Base-by-base conservation (phyloP, 2,888 invertebrate species). In the Scelioninae gen. 1 region DNA sequence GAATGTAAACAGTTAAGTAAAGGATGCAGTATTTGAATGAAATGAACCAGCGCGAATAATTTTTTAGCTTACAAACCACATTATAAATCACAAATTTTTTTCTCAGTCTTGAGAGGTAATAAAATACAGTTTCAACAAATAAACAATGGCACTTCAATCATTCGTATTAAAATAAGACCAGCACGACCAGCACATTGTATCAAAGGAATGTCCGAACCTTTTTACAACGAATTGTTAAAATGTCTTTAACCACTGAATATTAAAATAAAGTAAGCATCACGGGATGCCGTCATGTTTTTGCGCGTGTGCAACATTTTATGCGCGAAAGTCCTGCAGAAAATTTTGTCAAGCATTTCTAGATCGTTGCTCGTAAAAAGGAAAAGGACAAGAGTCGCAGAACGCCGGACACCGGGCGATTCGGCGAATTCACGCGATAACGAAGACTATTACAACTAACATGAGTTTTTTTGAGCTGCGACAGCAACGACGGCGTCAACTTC, bases 391-490 rank as follows among this genome's bases (percentile, higher is more conserved):
- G n/a, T n/a, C n/a, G n/a, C n/a, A n/a, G n/a, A n/a, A n/a, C n/a
- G n/a, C n/a, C n/a, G 55, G 51, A 68, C 58, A 69, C 34, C 40
- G 69, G 58, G 15, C 66, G 76, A 74, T 72, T 76, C 77, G 62
- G 45, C 47, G 68, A 77, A 80, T 77, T 83, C 76, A 68, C 83
- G 80, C 72, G 76, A 71, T 76, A 83, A 83, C 77, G 85, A 86
- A 82, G 82, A 83, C 87, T 85, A 86, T 88, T 88, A 87, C 85
- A 83, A 81, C 74, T 78, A 85, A 86, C 84, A 82, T 85, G 84
- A 82, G 84, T 89, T 89, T 86, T 88, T 87, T 86, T 84, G 84
- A n/a, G n/a, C n/a, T n/a, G n/a, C n/a, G n/a, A n/a, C n/a, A 80
- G 83, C 84, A 62, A 75, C 82, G 83, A 79, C 68, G 85, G 74